Evolutionary conservation across 2,113 vertebrate species (phyloP).

Genomic region (Todiramphus chloris): DNA sequence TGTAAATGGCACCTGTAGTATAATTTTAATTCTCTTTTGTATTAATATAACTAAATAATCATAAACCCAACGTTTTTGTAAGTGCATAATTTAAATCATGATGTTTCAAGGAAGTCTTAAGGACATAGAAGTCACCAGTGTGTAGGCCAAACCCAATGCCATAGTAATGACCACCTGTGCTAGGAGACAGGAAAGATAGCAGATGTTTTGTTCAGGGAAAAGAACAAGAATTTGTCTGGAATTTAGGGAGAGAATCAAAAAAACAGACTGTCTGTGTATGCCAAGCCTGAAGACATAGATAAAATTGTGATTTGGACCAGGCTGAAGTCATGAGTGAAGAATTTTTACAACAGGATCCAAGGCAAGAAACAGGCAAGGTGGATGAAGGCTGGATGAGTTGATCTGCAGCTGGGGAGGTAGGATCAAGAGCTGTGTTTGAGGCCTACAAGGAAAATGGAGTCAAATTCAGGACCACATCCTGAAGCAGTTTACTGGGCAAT

Average conservation of each 20-base stretch:
- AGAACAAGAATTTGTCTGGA: not conserved
- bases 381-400: not conserved
- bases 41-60: no score
- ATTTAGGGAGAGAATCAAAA: not conserved
- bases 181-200: not conserved
- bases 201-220: not conserved
- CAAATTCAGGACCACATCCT: not conserved
- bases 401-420: fast-evolving
- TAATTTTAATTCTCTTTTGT: no score
- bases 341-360: not conserved
- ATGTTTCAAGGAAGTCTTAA: not conserved
- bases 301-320: not conserved
- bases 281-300: not conserved
- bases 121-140: not conserved
- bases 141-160: not conserved
- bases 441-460: not conserved
- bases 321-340: not conserved
- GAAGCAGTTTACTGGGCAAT: not conserved
- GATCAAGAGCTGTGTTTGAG: not conserved
- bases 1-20: no score
- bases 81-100: not conserved
- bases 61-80: no score
- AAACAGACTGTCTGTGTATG: not conserved
- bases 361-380: not conserved
- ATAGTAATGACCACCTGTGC: not conserved